These are phyloP conservation scores for Engystomops pustulosus DNA, from an alignment of 2,113 vertebrate genomes.

Conservation along the genomic window DNA sequence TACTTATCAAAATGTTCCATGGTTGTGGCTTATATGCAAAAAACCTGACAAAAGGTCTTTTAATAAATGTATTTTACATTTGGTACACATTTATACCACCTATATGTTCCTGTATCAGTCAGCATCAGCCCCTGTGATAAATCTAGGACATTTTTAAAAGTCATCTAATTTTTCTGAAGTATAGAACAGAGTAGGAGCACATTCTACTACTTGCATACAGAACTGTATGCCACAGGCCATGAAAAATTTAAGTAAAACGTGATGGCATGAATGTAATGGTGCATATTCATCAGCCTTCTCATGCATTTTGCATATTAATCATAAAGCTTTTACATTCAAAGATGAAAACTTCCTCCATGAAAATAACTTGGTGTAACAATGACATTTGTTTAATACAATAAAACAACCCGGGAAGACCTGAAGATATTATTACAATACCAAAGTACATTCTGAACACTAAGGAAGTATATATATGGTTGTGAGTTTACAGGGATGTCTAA, in stretches of 20 bases:
- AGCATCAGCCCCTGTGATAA: no score
- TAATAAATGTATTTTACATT: no score
- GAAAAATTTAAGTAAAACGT: constrained; percentile 5
- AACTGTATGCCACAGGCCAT: constrained; percentile 4
- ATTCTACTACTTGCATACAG: not conserved
- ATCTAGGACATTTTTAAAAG: no score
- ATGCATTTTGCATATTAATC: constrained; percentile 6
- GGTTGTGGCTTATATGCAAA: no score
- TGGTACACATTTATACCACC: no score
- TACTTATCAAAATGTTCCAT: no score
- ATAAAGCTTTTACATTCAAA: not conserved
- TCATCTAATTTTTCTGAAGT: not conserved
- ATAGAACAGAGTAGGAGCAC: not conserved
- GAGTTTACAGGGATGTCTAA: no score
- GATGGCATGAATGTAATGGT: constrained; percentile 9
- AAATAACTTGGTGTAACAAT: not conserved
- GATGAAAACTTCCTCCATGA: not conserved
- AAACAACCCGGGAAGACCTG: not conserved
- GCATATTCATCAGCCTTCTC: not conserved
- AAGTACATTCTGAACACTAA: no score
- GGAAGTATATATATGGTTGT: no score
- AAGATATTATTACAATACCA: not conserved
- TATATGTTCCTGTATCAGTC: no score
- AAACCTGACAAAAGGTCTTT: no score
- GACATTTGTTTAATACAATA: not conserved